phyloP scores from a whole-genome alignment of 2,888 invertebrate species.

The Syrphus vitripennis region DNA sequence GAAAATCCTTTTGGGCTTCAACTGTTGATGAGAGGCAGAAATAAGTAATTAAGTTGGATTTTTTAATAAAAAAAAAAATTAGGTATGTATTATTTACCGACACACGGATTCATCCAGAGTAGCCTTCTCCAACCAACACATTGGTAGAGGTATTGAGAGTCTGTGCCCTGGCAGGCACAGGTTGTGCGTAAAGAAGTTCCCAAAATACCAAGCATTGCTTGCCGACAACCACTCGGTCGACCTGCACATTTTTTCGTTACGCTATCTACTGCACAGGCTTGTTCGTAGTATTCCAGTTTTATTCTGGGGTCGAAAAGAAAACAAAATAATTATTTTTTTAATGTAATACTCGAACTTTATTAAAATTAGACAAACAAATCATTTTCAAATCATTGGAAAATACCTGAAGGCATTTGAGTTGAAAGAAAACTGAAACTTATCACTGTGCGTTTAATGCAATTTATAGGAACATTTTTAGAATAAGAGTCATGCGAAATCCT shows the following conservation, averaged over 20 bases:
- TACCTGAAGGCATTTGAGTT: too few relatives aligned
- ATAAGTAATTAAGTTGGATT: background rate
- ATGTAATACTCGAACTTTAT: too few relatives aligned
- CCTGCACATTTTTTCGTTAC: slow-evolving; percentile 95
- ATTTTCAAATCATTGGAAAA: too few relatives aligned
- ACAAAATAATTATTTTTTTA: background rate
- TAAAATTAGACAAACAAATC: too few relatives aligned
- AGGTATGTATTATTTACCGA: slow-evolving; percentile 87
- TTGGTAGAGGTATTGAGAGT: slow-evolving; percentile 91
- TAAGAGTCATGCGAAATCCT: too few relatives aligned
- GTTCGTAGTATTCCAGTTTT: slow-evolving; percentile 93
- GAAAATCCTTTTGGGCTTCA: slow-evolving; percentile 94
- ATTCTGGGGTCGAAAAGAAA: slow-evolving; percentile 82
- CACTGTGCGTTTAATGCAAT: too few relatives aligned
- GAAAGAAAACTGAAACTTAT: too few relatives aligned
- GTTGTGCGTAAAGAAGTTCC: slow-evolving; percentile 94
- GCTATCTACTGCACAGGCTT: slow-evolving; percentile 94
- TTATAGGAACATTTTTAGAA: too few relatives aligned
- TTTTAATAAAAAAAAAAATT: background rate
- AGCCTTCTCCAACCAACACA: slow-evolving; percentile 95
- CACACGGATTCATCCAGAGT: slow-evolving; percentile 95
- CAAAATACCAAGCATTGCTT: slow-evolving; percentile 92
- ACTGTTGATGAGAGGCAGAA: slow-evolving; percentile 82
- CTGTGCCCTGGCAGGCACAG: slow-evolving; percentile 93
- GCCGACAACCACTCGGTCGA: slow-evolving; percentile 90